Percentiles rank a stretch among this genome's conserved stretches.
Evolutionary conservation across 2,888 invertebrate species (phyloP).

Genomic region (Sylvicola cinctus): DNA sequence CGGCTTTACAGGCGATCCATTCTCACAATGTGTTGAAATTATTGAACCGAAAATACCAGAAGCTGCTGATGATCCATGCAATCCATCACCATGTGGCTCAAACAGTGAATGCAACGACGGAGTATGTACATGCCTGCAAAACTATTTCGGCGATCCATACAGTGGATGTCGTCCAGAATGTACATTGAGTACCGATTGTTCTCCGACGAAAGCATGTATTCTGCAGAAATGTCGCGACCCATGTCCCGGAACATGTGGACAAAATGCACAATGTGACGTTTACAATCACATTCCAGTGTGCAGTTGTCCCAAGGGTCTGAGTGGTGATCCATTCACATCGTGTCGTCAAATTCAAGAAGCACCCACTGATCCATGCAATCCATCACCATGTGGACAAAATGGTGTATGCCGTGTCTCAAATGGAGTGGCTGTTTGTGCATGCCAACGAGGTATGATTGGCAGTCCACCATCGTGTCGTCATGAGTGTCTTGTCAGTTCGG

Average conservation of each 20-base stretch:
- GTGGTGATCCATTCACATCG: slow-evolving; percentile 44
- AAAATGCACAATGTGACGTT: slow-evolving; percentile 50
- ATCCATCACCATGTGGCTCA: slow-evolving; percentile 56
- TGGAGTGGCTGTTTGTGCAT: slow-evolving; percentile 48
- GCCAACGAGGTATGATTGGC: slow-evolving; percentile 47
- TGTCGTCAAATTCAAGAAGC: slow-evolving; percentile 22
- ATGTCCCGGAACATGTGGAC: slow-evolving; percentile 55
- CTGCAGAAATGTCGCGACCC: slow-evolving; percentile 53
- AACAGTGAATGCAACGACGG: slow-evolving; percentile 50
- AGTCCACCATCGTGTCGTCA: slow-evolving; percentile 55
- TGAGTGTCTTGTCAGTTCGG: slow-evolving; percentile 59
- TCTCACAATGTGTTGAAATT: slow-evolving; percentile 41
- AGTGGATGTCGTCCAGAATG: slow-evolving; percentile 59
- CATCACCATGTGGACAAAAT: slow-evolving; percentile 70
- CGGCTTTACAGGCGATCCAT: slow-evolving; percentile 45
- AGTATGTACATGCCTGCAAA: slow-evolving; percentile 40
- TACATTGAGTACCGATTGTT: slow-evolving; percentile 48
- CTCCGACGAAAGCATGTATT: slow-evolving; percentile 41
- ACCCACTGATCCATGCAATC: slow-evolving; percentile 42
- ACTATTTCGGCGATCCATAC: slow-evolving; percentile 60
- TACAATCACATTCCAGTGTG: slow-evolving; percentile 58
- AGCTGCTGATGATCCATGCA: slow-evolving; percentile 34
- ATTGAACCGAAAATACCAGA: slow-evolving; percentile 9
- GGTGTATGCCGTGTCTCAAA: slow-evolving; percentile 52
- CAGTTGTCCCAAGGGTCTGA: slow-evolving; percentile 42